Conservation (phyloP, 2,888 invertebrate genomes). For the Drosophila peninsularis region DNA sequence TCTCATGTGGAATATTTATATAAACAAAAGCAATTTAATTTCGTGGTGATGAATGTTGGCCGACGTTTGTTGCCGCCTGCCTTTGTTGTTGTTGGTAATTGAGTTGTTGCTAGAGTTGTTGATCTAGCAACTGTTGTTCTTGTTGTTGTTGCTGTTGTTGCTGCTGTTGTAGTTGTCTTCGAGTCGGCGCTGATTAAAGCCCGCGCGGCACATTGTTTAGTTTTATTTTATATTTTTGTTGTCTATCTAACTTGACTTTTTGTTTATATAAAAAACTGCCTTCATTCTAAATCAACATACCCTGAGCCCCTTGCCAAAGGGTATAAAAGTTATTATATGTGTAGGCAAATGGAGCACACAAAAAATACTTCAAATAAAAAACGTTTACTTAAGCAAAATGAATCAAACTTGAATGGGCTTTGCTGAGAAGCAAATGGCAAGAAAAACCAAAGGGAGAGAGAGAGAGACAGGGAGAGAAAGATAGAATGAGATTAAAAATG, state of each 20-base stretch:
- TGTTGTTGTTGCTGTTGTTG: conserved; percentile 17
- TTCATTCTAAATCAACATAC: conserved; percentile 12
- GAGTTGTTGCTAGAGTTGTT: conserved; percentile 68
- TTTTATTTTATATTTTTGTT: conserved; percentile 57
- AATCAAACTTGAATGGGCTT: neutral
- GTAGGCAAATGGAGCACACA: neutral
- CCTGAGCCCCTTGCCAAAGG: neutral
- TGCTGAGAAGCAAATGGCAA: neutral
- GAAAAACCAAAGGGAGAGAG: neutral
- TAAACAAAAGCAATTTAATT: conserved; percentile 77
- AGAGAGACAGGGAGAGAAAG: neutral
- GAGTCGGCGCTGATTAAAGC: conserved; percentile 73
- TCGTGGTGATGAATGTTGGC: conserved; percentile 76
- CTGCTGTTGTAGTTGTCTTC: conserved; percentile 33
- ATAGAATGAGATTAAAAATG: too few relatives aligned
- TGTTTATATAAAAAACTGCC: conserved; percentile 67
- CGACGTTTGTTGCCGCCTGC: conserved; percentile 56
- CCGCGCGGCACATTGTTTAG: conserved; percentile 68
- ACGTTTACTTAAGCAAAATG: neutral
- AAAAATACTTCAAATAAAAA: neutral
- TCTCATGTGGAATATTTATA: conserved; percentile 55
- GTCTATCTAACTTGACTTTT: conserved; percentile 38
- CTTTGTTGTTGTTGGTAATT: conserved; percentile 63
- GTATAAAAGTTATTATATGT: neutral
- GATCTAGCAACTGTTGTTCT: conserved; percentile 44